Conservation (phyloP, 2,888 invertebrate genomes). For the Eubasilissa splendida region DNA sequence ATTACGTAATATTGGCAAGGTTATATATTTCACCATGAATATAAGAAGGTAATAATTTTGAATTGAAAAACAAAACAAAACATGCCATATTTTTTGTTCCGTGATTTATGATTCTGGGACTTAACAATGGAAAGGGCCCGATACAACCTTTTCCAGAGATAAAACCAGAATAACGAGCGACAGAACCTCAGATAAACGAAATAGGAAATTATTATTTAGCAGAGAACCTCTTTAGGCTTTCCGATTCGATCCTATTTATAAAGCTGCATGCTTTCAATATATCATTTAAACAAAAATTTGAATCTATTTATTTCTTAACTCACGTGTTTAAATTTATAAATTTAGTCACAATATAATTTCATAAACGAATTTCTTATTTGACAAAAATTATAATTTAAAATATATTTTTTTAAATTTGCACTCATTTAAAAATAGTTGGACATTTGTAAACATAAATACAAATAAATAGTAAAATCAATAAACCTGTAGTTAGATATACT, state of each 20-base stretch:
- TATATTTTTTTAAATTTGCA: too few species aligned
- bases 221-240: background rate
- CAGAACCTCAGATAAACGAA: conserved; percentile 35
- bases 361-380: too few species aligned
- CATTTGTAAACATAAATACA: too few species aligned
- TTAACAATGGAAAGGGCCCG: conserved; percentile 32
- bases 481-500: too few species aligned
- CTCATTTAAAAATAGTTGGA: too few species aligned
- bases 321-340: too few species aligned
- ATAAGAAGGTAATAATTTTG: conserved; percentile 41
- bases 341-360: too few species aligned
- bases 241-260: background rate
- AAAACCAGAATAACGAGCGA: conserved; percentile 30
- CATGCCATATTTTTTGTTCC: conserved; percentile 33
- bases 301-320: too few species aligned
- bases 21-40: conserved; percentile 14
- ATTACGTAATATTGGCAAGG: background rate
- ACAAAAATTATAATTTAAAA: too few species aligned
- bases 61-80: conserved; percentile 39
- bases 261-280: too few species aligned
- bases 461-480: too few species aligned
- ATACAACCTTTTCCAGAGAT: conserved; percentile 30
- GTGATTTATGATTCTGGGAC: conserved; percentile 40
- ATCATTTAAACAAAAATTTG: too few species aligned
- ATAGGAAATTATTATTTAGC: conserved; percentile 37